Percentiles rank a stretch among this genome's conserved stretches.
These are phyloP conservation scores for Apamea sordens DNA, from an alignment of 2,888 invertebrate genomes.

Conservation along the genomic window DNA sequence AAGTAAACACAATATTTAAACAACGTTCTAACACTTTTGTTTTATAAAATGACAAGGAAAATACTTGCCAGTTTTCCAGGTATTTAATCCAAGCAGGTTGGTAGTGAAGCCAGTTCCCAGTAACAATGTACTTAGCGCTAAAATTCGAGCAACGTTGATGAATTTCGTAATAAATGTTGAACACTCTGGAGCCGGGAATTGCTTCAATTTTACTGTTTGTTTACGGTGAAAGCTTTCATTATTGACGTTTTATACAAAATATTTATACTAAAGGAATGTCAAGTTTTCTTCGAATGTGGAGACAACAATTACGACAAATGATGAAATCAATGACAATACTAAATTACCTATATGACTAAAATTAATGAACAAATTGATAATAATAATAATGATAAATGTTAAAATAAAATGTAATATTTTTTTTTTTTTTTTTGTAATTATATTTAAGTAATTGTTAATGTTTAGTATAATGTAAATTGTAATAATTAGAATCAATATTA, in stretches of 20 bases:
- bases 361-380: no score
- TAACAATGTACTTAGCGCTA: slow-evolving; percentile 48
- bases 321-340: background rate
- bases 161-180: slow-evolving; percentile 52
- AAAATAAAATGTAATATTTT: no score
- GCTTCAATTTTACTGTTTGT: slow-evolving; percentile 26
- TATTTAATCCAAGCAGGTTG: slow-evolving; percentile 32
- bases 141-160: slow-evolving; percentile 50
- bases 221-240: background rate
- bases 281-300: background rate
- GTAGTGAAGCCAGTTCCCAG: slow-evolving; percentile 4
- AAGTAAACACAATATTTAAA: background rate
- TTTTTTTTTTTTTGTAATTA: no score
- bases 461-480: no score
- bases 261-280: background rate
- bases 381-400: no score
- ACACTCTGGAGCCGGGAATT: slow-evolving; percentile 21
- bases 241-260: background rate
- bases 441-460: no score
- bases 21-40: background rate
- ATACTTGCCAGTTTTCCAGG: slow-evolving; percentile 28
- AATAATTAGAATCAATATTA: no score
- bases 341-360: no score
- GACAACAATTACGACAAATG: background rate
- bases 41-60: slow-evolving; percentile 14